phyloP scores from a whole-genome alignment of 2,113 vertebrate species.

The Aviceda subcristata region DNA sequence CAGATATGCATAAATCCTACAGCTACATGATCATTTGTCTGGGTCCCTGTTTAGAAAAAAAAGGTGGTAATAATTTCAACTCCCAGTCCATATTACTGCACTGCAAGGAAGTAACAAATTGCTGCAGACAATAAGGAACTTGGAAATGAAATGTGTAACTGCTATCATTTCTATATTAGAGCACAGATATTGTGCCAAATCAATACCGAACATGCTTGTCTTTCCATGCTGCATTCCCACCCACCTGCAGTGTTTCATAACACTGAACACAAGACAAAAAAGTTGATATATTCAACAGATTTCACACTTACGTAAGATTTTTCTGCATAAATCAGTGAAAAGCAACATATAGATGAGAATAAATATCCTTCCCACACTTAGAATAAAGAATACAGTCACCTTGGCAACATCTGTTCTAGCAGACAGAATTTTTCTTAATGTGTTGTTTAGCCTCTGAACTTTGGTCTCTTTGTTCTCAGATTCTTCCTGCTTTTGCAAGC shows the following conservation, averaged over 20 bases:
- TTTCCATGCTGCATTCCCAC: not conserved
- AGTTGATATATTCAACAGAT: not conserved
- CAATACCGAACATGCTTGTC: not conserved
- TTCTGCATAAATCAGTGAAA: not conserved
- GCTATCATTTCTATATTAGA: not conserved
- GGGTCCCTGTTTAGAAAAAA: not conserved
- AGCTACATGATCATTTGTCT: not conserved
- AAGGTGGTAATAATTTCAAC: not conserved
- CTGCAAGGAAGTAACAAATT: not conserved
- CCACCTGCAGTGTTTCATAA: not conserved
- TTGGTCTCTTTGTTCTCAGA: conserved; percentile 60
- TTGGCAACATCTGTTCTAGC: conserved; percentile 65
- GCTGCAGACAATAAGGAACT: not conserved
- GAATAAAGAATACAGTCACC: conserved; percentile 54
- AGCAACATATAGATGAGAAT: not conserved
- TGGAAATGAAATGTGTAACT: not conserved
- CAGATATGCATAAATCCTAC: not conserved
- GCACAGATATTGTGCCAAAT: not conserved
- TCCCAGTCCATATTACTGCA: not conserved
- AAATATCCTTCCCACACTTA: not conserved
- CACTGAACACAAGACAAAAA: not conserved
- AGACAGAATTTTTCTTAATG: conserved; percentile 73
- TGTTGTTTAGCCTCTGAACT: conserved; percentile 76
- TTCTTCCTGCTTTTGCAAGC: conserved; percentile 62
- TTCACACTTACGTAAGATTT: not conserved